Base-by-base conservation (phyloP, 2,888 invertebrate species). In the Fragum whitleyi region DNA sequence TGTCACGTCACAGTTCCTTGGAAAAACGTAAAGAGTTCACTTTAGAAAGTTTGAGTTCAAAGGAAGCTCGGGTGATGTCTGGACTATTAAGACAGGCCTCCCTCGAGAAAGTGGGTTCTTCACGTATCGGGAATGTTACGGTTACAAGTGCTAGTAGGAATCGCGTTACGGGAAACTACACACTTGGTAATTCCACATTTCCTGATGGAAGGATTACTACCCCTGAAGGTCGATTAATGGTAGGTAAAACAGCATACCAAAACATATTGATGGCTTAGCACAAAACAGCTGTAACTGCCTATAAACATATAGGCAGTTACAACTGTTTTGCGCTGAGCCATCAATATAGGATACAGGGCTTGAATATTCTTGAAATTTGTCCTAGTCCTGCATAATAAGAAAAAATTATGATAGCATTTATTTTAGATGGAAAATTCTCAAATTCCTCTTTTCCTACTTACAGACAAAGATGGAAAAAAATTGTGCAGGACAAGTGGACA, bases 51-150 rank as follows among this genome's bases (percentile, higher is more conserved):
- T 86, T 93, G 51, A 91, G 90, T 72, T 90, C 90, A 7, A 90
- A 90, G 72, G 93, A 93, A 82, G 93, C 93, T 7, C 87, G 91
- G 23, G 91, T 92, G n/a, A 91, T 93, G 90, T 92, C 93, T 7
- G 93, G 93, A 57, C 86, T 93, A 39, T 83, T 94, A 36, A 87
- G 91, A 1, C 93, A 93, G 73, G 92, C 93, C 14, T 92, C 92
- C 6, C 86, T 93, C 23, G 93, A 93, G 85, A 91, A 92, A 81
- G 90, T 93, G 32, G 93, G 92, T 32, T 91, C 92, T 42, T 93
- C 93, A 16, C 87, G 91, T 72, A 90, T 91, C 69, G 90, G 90
- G 65, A 91, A 88, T 85, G 89, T 92, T 65, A 91, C 92, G 77
- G 91, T 92, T 21, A 88, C 89, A 55, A 92, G 92, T 89, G 91